A percentile compares a stretch with the other conserved stretches of the same genome.
Evolutionary conservation across 2,797 vertebrate genomes (phyloP).

Genomic region (Catostomus latipinnis): DNA sequence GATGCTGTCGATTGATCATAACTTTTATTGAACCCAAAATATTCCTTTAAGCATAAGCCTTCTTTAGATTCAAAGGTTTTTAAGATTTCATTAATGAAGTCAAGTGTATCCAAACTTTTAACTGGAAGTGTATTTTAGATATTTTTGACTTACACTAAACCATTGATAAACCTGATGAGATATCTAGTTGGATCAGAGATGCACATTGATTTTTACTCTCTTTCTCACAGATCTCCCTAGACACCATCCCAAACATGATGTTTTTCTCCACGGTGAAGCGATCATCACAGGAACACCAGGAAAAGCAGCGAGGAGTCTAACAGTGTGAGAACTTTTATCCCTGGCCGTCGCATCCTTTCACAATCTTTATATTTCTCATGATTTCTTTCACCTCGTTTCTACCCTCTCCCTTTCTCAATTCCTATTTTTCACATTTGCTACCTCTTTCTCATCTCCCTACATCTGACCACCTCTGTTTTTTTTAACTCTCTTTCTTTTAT

Average conservation of each 20-base stretch:
- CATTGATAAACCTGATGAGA: not conserved
- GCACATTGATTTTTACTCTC: not conserved
- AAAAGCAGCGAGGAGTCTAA: conserved; percentile 92
- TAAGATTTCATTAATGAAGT: too few relatives aligned
- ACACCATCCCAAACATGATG: conserved; percentile 95
- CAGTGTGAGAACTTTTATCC: conserved; percentile 79
- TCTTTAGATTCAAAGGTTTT: too few relatives aligned
- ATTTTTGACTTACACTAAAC: too few relatives aligned
- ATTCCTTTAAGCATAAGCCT: too few relatives aligned
- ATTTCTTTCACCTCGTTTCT: not conserved
- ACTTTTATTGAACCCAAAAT: too few relatives aligned
- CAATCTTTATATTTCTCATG: not conserved
- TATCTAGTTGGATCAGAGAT: not conserved
- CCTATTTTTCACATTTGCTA: too few relatives aligned
- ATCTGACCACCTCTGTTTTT: too few relatives aligned
- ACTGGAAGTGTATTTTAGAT: too few relatives aligned
- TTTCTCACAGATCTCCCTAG: conserved; percentile 87
- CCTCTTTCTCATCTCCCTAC: not conserved
- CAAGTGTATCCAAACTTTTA: too few relatives aligned
- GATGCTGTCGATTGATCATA: too few relatives aligned
- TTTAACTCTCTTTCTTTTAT: conserved; percentile 42
- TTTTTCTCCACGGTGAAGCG: conserved; percentile 98
- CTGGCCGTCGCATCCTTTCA: not conserved
- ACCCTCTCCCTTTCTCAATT: not conserved
- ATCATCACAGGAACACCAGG: conserved; percentile 92